Evolutionary conservation across 1,140 invertebrate species (phyloP), one percentile per base, ranked within the genome.

Genomic region (Bombus turneri): DNA sequence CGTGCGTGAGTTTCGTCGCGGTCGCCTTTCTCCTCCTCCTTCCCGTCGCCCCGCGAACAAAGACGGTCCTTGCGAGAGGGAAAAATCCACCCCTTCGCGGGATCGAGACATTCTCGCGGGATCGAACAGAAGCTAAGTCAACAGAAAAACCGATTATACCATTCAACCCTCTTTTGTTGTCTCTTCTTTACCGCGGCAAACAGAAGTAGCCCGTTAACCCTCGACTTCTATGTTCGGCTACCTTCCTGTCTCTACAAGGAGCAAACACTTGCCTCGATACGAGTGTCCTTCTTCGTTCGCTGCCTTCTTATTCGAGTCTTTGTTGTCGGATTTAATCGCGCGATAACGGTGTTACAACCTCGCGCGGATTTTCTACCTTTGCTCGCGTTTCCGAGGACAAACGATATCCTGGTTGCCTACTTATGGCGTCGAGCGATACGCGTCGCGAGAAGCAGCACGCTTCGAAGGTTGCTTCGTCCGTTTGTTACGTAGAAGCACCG

Each of bases 61-160:
- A 57, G 62, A 76, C 25, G 43, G 18, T 22, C 1, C 18, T 2
- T 18, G 18, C 6, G 31, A 66, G 1, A 18, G 31, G 43, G 62
- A 41, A 2, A 31, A 68, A 28, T 22, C n/a, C 3, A 18, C 1
- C 31, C 28, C 28, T 41, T 68, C 37, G 59, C 28, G 5, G 1
- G 8, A 43, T 9, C 66, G 57, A 37, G 18, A n/a, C 13, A 2
- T 39, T 72, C 28, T 28, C 69, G 37, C 28, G 62, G 10, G 34
- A 72, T 34, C 28, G n/a, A n/a, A 62, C 43, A 43, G 62, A 68
- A 41, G 41, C 37, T 77, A 47, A 57, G 73, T 83, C 73, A 69
- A 53, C 43, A 2, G 74, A n/a, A 41, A 77, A 68, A 43, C 31
- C 81, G 81, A 83, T 77, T 77, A 66, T 39, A 83, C 43, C 39